Percentiles rank a stretch among this genome's conserved stretches.
Conservation (phyloP, 2,113 vertebrate species). For the Etheostoma cragini region DNA sequence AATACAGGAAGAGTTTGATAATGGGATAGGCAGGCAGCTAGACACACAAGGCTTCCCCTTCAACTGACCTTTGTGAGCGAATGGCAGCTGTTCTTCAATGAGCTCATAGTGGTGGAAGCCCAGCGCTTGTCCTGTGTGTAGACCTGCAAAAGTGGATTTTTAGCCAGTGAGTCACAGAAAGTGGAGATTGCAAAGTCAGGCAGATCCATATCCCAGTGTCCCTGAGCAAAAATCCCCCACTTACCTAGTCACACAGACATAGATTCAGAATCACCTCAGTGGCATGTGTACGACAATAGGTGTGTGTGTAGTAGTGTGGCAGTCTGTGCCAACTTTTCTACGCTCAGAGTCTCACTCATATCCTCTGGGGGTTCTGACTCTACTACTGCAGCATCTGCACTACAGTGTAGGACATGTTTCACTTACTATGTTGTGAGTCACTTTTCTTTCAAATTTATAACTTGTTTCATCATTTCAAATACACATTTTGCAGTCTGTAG, state of each 20-base stretch:
- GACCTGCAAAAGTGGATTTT: conserved; percentile 61
- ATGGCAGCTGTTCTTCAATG: conserved; percentile 77
- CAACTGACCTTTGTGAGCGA: conserved; percentile 55
- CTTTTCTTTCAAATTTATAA: not conserved
- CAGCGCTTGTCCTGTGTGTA: conserved; percentile 64
- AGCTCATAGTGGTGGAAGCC: conserved; percentile 76
- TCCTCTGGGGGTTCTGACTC: not conserved
- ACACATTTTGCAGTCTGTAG: not conserved
- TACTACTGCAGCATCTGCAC: not conserved
- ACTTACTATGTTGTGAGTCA: not conserved
- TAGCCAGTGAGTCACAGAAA: conserved; percentile 68
- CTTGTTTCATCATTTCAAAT: not conserved
- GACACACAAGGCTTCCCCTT: conserved; percentile 48
- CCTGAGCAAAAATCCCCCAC: conserved; percentile 50
- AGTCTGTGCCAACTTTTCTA: not conserved
- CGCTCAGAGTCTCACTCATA: not conserved
- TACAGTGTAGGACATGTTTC: conserved; percentile 4
- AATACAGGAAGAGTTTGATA: conserved; percentile 29
- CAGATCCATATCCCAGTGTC: conserved; percentile 64
- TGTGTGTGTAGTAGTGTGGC: not conserved
- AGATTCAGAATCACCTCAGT: conserved; percentile 16
- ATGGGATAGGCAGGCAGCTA: conserved; percentile 24
- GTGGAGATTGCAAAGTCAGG: conserved; percentile 73
- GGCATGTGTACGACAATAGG: conserved; percentile 13
- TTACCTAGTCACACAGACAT: not conserved